Evolutionary conservation across 2,113 vertebrate genomes (phyloP), one percentile per base, ranked within the genome.

Genomic region (Solea senegalensis): DNA sequence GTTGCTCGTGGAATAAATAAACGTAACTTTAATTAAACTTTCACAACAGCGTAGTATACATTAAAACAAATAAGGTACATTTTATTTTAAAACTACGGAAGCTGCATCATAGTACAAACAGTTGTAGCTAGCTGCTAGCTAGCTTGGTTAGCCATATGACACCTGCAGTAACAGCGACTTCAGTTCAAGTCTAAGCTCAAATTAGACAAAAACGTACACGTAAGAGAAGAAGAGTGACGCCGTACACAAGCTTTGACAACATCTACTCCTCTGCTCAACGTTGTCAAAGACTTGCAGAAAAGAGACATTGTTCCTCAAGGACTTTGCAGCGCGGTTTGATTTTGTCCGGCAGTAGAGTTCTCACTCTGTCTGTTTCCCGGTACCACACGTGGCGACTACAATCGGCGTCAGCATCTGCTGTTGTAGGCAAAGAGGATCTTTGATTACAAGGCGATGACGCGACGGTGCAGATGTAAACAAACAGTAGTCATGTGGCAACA

Each of bases 161-260:
- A 27, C 8, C 21, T 21, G 21, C 21, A 21, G 34, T 6, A 0
- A 34, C 34, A 34, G 34, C 3, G 34, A 34, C 34, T 6, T 34
- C 34, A 2, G 34, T 34, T 6, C 34, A 34, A 34, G 5, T 34
- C 34, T 34, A 34, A 3, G 5, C 34, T 34, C 3, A 34, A 34
- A 34, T 34, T 34, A 34, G 34, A 34, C 34, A 34, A 6, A 21
- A 8, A 84, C 86, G 1, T 74, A 91, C 90, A 50, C 43, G 82
- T 88, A 0, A 92, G 46, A 45, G 87, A 87, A 45, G 87, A 87
- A 3, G 84, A 84, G 27, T 81, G 87, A 2, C 13, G 65, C 34
- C 90, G 68, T 0, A 55, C 28, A 64, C 34, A 61, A 0, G 55
- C 0, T 6, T 34, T 34, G 34, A 49, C n/a, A 3, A 39, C n/a